Conservation (phyloP, 1,140 invertebrate species). For the Bombus sylvicola region DNA sequence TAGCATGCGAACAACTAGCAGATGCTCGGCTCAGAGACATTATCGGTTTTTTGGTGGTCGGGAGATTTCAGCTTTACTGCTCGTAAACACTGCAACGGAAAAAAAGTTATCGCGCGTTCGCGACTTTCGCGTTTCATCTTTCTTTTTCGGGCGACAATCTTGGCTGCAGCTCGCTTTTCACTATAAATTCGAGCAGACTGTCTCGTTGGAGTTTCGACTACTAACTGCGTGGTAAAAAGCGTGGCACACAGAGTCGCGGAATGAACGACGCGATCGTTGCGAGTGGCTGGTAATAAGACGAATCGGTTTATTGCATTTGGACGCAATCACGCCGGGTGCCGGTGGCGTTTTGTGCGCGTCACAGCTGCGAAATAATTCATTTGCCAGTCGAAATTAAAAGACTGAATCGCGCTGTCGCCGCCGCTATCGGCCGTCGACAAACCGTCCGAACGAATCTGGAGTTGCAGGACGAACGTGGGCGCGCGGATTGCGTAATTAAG, state of each 20-base stretch:
- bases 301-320: constrained; percentile 53
- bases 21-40: constrained; percentile 57
- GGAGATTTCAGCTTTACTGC: constrained; percentile 61
- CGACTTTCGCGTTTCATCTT: constrained; percentile 45
- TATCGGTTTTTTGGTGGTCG: constrained; percentile 64
- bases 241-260: too few relatives aligned
- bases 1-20: constrained; percentile 55
- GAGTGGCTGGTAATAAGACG: constrained; percentile 54
- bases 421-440: constrained; percentile 36
- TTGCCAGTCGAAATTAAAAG: constrained; percentile 54
- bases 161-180: constrained; percentile 4
- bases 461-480: constrained; percentile 25
- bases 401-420: constrained; percentile 17
- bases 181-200: constrained; percentile 41
- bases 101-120: constrained; percentile 62
- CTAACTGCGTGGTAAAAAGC: background rate
- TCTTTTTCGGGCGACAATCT: constrained; percentile 30
- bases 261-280: too few relatives aligned
- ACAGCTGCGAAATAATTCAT: constrained; percentile 33
- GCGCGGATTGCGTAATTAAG: constrained; percentile 63
- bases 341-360: background rate
- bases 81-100: constrained; percentile 59
- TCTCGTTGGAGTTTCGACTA: background rate
- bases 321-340: constrained; percentile 26
- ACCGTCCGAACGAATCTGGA: constrained; percentile 55